Percentiles rank a stretch among this genome's conserved stretches.
Conservation (phyloP, 2,797 vertebrate species). For the Sebastes kiyomatsui region DNA sequence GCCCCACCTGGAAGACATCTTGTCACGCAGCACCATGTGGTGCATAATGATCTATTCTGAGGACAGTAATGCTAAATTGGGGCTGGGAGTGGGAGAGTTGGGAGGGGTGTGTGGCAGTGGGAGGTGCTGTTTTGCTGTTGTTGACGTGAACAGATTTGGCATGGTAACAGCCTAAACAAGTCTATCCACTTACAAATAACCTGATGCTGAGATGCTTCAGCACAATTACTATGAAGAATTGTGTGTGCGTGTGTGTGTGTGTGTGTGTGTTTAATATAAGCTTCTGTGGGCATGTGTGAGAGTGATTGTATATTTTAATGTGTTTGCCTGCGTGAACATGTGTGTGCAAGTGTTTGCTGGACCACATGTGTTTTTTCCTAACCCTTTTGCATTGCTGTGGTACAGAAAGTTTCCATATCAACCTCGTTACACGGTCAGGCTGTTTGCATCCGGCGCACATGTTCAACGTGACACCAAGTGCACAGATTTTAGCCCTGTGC, state of each 20-base stretch:
- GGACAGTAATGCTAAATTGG: slow-evolving; percentile 15
- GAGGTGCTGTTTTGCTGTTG: background rate
- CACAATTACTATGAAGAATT: background rate
- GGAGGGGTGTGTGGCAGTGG: background rate
- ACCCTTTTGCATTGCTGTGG: slow-evolving; percentile 8
- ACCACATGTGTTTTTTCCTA: slow-evolving; percentile 3
- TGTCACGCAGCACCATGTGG: slow-evolving; percentile 38
- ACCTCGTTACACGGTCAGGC: slow-evolving; percentile 39
- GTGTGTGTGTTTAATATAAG: background rate
- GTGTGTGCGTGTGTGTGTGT: background rate
- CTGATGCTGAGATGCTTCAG: background rate
- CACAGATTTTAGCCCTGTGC: slow-evolving; percentile 24
- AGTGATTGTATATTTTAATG: background rate
- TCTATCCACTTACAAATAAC: background rate
- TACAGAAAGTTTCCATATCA: slow-evolving; percentile 50
- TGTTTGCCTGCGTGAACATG: slow-evolving; percentile 3
- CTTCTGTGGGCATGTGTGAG: background rate
- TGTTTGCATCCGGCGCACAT: slow-evolving; percentile 57
- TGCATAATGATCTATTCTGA: slow-evolving; percentile 33
- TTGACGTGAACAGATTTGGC: slow-evolving; percentile 12
- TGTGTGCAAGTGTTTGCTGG: background rate
- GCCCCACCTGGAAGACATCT: slow-evolving; percentile 44
- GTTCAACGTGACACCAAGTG: slow-evolving; percentile 26
- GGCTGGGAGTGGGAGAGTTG: background rate
- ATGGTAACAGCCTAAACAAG: slow-evolving; percentile 1